Evolutionary conservation across 1,140 invertebrate species (phyloP), one percentile per base, ranked within the genome.

Genomic region (Hyles vespertilio): DNA sequence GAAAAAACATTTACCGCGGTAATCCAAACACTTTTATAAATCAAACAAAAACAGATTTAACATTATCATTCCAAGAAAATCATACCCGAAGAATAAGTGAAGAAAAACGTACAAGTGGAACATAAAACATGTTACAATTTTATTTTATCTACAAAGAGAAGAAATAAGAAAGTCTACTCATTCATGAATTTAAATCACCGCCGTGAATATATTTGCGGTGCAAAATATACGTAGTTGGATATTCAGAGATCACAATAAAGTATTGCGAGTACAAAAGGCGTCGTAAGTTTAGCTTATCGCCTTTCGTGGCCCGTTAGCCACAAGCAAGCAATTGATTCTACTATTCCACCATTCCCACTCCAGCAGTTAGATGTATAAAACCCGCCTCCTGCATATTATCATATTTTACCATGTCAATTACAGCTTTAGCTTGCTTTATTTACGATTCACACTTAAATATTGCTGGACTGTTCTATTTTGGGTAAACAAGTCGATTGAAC

Each of bases 211-310:
- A 56, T 56, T 56, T 56, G 7, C 54, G 44, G 46, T 56, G 54
- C 44, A 56, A 47, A 47, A 47, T 56, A 56, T 48, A 47, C 44
- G 44, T 56, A 56, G 43, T 56, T 36, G 32, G 46, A 48, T 56
- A 71, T 58, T 56, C 67, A 61, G 65, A 73, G 63, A 70, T 76
- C 67, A 72, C 63, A 70, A 72, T 76, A 75, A 79, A 76, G 69
- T 72, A 75, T 73, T 65, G 55, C 46, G 64, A 68, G 67, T 74
- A 79, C 73, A 84, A 84, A 79, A 79, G 79, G 72, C 68, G 74
- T 72, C 77, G 77, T 81, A 84, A 78, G 79, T 84, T 84, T 79
- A 63, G 79, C 79, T 84, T 84, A 81, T 84, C 79, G 79, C 74
- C 70, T 69, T 75, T 71, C 70, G 62, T 75, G 70, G 72, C 70